Percentiles rank a stretch among this genome's conserved stretches.
Evolutionary conservation across 2,797 vertebrate genomes (phyloP).

Genomic region (Coracias cyanogaster): DNA sequence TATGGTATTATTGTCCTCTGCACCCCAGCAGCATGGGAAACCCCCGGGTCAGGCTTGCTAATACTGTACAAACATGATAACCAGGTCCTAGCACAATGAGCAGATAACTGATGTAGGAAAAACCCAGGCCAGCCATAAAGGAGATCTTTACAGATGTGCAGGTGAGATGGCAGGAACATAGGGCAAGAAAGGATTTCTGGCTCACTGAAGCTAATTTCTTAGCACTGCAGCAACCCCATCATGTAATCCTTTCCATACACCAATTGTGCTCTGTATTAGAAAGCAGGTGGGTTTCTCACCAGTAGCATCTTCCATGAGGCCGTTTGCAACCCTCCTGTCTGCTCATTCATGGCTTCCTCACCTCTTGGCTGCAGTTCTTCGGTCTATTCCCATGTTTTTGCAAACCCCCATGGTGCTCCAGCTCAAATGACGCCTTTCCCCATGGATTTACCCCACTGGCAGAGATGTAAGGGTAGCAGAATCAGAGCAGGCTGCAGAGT

Average conservation of each 20-base stretch:
- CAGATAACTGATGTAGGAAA: rapidly evolving
- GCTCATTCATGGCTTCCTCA: background rate
- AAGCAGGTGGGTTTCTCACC: background rate
- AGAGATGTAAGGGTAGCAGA: background rate
- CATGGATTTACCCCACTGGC: background rate
- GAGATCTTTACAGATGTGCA: background rate
- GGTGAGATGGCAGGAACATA: background rate
- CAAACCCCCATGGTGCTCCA: background rate
- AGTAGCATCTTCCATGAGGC: background rate
- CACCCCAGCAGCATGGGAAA: background rate
- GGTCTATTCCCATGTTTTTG: background rate
- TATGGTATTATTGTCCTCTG: rapidly evolving
- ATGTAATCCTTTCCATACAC: background rate
- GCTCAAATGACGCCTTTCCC: background rate
- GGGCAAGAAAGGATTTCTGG: background rate
- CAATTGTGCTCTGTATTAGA: rapidly evolving
- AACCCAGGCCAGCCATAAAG: background rate
- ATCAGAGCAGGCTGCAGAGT: background rate
- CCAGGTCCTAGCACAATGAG: background rate
- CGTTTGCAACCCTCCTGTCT: rapidly evolving
- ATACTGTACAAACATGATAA: background rate
- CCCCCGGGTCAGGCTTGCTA: background rate
- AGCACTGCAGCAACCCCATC: background rate
- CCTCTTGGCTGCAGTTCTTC: background rate
- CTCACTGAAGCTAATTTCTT: background rate